phyloP scores from a whole-genome alignment of 2,797 vertebrate genomes.

The Hirundo rustica region DNA sequence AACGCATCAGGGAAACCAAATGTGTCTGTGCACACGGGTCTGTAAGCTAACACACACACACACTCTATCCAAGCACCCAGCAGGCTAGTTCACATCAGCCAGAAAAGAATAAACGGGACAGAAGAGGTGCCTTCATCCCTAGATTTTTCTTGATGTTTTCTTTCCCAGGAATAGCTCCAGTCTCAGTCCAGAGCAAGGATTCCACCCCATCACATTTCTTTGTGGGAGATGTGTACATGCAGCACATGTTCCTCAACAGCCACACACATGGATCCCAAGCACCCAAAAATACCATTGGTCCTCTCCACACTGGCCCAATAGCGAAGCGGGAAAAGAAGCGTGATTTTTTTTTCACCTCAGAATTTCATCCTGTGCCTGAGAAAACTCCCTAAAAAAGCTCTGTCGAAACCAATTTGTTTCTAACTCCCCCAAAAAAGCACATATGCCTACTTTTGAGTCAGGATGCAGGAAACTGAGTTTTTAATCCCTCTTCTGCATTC shows the following conservation, averaged over 20 bases:
- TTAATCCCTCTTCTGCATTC: background rate
- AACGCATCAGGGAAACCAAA: background rate
- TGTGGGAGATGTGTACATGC: background rate
- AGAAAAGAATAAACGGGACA: background rate
- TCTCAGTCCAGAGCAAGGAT: background rate
- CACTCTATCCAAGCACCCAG: background rate
- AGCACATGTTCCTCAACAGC: constrained; percentile 21
- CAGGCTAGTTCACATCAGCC: background rate
- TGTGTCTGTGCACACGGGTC: background rate
- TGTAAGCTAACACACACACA: background rate
- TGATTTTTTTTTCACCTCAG: constrained; percentile 52
- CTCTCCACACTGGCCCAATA: constrained; percentile 28
- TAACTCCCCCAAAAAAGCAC: constrained; percentile 43
- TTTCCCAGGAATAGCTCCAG: background rate
- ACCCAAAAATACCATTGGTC: constrained; percentile 53
- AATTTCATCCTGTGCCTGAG: constrained; percentile 67
- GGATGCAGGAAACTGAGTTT: constrained; percentile 13
- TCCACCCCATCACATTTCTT: background rate
- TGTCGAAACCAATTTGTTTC: constrained; percentile 17
- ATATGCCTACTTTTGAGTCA: constrained; percentile 51
- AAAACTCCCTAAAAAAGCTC: constrained; percentile 69
- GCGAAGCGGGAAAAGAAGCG: background rate
- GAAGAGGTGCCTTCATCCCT: background rate
- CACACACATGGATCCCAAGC: constrained; percentile 21
- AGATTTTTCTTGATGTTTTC: background rate